Evolutionary conservation across 2,888 invertebrate genomes (phyloP), one percentile per base, ranked within the genome.

Genomic region (Halictus quadricinctus): DNA sequence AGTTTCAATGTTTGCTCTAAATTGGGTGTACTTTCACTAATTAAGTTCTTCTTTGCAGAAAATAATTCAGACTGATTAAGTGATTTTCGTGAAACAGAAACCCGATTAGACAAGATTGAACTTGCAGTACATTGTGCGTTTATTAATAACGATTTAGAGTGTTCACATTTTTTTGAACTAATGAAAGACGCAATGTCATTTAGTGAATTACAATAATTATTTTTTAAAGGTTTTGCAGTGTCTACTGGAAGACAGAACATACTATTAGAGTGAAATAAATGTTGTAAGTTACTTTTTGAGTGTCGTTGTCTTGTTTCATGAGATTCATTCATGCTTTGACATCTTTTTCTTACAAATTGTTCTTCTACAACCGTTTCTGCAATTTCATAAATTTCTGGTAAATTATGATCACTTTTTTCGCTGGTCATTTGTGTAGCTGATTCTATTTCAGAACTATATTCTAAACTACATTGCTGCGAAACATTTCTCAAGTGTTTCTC

Each of bases 401-500:
- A 87, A 89, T 94, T 93, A 75, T 93, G 93, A 83, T 94, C 94
- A 76, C 94, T 94, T 25, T 92, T 91, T 78, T 94, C 94, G 70
- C 94, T 94, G 21, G 91, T 91, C 85, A 94, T 91, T 76, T 94
- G 94, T 0, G 93, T 91, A 43, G 87, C 90, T 0, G 93, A 93
- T 29, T 94, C 94, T 50, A 94, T 87, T 79, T 95, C 95, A 0
- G 97, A 96, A 86, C 96, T 96, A 90, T 97, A 97, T 91, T 97
- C 97, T 73, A 97, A 94, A 83, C 97, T 97, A 90, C 97, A 97
- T 88, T 97, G 97, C 89, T 97, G 97, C 0, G 97, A 97, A 48
- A 97, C 96, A 0, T 96, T 96, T 43, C 96, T 95, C 95, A 96
- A 95, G 87, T 95, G 94, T 92, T 92, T 93, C 43, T 93, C 94